Evolutionary conservation across 2,888 invertebrate species (phyloP).

Genomic region (Acanthosepion esculentum): DNA sequence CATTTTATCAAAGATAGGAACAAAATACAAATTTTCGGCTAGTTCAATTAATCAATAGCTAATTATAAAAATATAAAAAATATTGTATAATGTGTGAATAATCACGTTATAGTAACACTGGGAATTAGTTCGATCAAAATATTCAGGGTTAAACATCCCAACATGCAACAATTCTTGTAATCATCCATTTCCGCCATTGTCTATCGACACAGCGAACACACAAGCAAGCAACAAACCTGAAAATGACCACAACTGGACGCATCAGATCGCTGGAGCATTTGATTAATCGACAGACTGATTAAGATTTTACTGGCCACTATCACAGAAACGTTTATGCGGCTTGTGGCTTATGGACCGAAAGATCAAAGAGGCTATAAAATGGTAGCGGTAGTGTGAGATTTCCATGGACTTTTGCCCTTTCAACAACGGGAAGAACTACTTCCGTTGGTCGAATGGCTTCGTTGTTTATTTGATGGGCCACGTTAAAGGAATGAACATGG

Average conservation of each 20-base stretch:
- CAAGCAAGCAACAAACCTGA: neutral
- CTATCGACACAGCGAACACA: neutral
- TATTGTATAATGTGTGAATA: no score
- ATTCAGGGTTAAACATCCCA: neutral
- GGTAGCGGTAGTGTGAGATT: neutral
- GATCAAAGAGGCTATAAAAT: neutral
- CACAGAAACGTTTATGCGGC: neutral
- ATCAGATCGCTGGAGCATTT: neutral
- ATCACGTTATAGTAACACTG: no score
- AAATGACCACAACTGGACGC: neutral
- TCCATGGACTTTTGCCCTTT: neutral
- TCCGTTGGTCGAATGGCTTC: neutral
- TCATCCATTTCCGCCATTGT: neutral
- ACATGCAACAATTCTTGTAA: neutral
- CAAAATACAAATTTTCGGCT: no score
- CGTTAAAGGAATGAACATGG: neutral
- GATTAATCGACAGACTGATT: slow-evolving; percentile 1
- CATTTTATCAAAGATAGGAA: no score
- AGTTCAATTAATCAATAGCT: no score
- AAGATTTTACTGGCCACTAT: neutral
- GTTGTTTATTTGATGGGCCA: neutral
- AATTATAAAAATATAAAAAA: no score
- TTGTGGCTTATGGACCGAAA: neutral
- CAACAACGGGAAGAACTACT: neutral
- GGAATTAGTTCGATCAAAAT: no score